phyloP scores from a whole-genome alignment of 2,797 vertebrate genomes.

The Oreochromis grahami region DNA sequence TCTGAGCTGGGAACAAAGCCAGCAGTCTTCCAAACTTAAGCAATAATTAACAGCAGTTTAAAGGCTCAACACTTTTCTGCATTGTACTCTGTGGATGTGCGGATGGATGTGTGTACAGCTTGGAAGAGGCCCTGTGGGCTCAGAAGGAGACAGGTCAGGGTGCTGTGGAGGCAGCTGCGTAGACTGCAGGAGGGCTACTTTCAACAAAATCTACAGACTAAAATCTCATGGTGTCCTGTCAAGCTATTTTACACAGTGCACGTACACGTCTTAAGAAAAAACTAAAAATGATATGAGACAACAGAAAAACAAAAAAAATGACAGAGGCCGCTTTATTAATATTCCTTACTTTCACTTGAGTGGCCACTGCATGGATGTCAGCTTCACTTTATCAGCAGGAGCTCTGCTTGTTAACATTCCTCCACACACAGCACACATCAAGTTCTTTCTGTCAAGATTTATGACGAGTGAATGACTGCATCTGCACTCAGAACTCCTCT shows the following conservation, averaged over 20 bases:
- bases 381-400: conserved; percentile 30
- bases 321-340: not conserved
- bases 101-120: conserved; percentile 19
- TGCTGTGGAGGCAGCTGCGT: conserved; percentile 56
- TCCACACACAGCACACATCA: not conserved
- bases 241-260: not conserved
- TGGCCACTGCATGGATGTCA: conserved; percentile 15
- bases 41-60: conserved; percentile 45
- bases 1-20: conserved; percentile 57
- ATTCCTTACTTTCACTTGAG: conserved; percentile 17
- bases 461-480: not conserved
- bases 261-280: not conserved
- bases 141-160: not conserved
- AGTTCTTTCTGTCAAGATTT: not conserved
- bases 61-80: not conserved
- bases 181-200: not conserved
- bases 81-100: not conserved
- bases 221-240: not conserved
- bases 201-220: not conserved
- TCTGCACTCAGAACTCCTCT: not conserved
- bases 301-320: not conserved
- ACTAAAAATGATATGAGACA: not conserved
- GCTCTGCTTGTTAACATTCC: conserved; percentile 58
- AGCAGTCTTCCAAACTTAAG: conserved; percentile 43
- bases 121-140: conserved; percentile 3